Evolutionary conservation across 1,140 invertebrate genomes (phyloP), one percentile per base, ranked within the genome.

Genomic region (Plutomurus gul): DNA sequence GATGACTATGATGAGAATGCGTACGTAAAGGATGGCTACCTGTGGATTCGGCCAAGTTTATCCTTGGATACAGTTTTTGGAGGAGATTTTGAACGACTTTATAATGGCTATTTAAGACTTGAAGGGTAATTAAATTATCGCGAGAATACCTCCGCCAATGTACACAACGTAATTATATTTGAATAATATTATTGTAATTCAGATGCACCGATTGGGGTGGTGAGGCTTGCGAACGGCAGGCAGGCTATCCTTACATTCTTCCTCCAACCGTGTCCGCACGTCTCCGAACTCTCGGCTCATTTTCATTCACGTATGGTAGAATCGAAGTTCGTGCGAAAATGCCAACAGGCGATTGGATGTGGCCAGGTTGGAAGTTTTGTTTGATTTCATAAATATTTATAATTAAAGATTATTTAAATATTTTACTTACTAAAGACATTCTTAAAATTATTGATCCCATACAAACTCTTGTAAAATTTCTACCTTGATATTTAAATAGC

Each of bases 241-340:
- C 72, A 13, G 18, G 33, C 10, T 79, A 79, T 71, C 78, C 78
- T 1, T 43, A 76, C 25, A 74, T 74, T 36, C 36, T 27, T 33
- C 72, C 36, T 4, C 39, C 39, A 16, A 36, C 27, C 20, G 49
- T 90, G 11, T 93, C 92, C 1, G 91, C 90, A 6, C 89, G 90
- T 82, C 84, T 95, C 27, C 89, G 89, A n/a, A 92, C 92, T 0
- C 89, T 88, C 74, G 86, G 90, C 39, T 87, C 86, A n/a, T 93
- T 94, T 82, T 87, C 86, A 78, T 92, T 93, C 84, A 89, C 88
- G 79, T 94, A 92, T 82, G 93, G 93, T 10, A 89, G 88, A 84
- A 88, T 94, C 8, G 93, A 94, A 85, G 88, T 94, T 4, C 87
- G 89, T n/a, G 93, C 93, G 0, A 93, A 92, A 85, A 86, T 94